Conservation (phyloP, 2,113 vertebrate genomes). For the Columba janthina region DNA sequence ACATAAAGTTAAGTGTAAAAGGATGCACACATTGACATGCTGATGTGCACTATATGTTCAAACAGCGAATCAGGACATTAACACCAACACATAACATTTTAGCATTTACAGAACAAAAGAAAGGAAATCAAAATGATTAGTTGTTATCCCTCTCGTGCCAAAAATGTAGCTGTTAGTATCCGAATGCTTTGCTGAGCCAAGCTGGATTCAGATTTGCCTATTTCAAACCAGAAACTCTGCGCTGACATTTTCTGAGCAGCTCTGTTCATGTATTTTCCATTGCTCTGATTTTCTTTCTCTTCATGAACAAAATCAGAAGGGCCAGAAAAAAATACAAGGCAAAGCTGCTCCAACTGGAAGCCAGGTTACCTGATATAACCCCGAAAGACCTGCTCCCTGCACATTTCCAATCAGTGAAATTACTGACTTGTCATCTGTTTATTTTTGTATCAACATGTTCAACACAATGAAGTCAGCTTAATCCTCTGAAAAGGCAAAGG, state of each 20-base stretch:
- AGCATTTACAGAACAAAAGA: not conserved
- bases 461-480: not conserved
- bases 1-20: not conserved
- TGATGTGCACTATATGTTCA: not conserved
- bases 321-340: not conserved
- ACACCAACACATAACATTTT: not conserved
- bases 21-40: not conserved
- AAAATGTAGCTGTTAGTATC: not conserved
- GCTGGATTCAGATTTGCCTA: not conserved
- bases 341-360: not conserved
- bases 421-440: conserved; percentile 17
- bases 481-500: not conserved
- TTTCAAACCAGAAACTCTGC: not conserved
- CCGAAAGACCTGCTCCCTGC: conserved; percentile 20
- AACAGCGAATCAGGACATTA: not conserved
- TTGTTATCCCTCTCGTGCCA: not conserved
- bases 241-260: not conserved
- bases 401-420: conserved; percentile 35
- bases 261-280: not conserved
- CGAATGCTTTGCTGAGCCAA: not conserved
- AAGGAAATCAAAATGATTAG: conserved; percentile 10
- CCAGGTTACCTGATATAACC: conserved; percentile 42
- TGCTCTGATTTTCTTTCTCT: not conserved
- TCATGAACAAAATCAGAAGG: not conserved
- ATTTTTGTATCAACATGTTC: conserved; percentile 25